Percentiles rank a stretch among this genome's conserved stretches.
Conservation (phyloP, 2,888 invertebrate genomes). For the Antheraea assamensis region DNA sequence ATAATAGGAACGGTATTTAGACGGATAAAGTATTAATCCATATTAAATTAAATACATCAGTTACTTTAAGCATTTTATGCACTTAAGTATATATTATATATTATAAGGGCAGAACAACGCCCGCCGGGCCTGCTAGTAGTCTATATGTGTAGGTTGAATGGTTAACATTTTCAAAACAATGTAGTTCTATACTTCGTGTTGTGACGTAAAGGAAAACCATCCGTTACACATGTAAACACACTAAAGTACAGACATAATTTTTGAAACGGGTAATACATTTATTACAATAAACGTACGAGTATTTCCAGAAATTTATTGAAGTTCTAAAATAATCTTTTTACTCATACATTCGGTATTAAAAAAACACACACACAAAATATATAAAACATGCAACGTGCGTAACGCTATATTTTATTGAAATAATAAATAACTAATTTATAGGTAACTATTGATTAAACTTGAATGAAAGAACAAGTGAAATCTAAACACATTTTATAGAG, state of each 20-base stretch:
- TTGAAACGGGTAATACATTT: not conserved
- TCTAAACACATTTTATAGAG: not conserved
- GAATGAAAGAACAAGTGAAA: not conserved
- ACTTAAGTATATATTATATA: too few relatives aligned
- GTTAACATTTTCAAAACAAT: not conserved
- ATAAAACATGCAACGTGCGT: not conserved
- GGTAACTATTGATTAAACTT: not conserved
- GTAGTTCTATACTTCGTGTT: not conserved
- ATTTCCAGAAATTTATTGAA: not conserved
- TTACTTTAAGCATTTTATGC: too few relatives aligned
- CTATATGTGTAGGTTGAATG: not conserved
- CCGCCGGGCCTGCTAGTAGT: too few relatives aligned
- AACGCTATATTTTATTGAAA: not conserved
- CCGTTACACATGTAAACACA: not conserved
- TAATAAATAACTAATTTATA: constrained; percentile 10
- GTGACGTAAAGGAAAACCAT: constrained; percentile 3
- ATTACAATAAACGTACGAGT: not conserved
- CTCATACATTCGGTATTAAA: not conserved
- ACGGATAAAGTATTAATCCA: too few relatives aligned
- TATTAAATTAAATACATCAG: too few relatives aligned
- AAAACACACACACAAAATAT: not conserved
- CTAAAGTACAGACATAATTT: not conserved
- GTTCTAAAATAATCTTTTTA: not conserved
- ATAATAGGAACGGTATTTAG: too few relatives aligned
- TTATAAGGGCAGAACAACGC: too few relatives aligned